Base-by-base conservation (phyloP, 2,888 invertebrate species). In the Drosophila infuscata region DNA sequence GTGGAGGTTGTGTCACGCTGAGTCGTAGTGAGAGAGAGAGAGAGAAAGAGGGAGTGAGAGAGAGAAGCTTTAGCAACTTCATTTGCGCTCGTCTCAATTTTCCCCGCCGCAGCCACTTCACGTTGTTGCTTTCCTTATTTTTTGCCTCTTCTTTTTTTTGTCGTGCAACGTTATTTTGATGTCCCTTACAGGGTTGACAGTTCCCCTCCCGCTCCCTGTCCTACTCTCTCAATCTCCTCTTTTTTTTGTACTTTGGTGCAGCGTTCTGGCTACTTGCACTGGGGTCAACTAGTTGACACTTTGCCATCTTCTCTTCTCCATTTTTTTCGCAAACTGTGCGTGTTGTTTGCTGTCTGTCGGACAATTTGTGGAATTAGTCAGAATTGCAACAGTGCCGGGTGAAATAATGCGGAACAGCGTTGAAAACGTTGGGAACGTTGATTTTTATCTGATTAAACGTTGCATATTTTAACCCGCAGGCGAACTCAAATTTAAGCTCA, bases 241-340 rank as follows among this genome's bases (percentile, higher is more conserved):
- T 43, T 12, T 33, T 41, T 20, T 52, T 61, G 12, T 48, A 49
- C 32, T 63, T 53, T 43, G 51, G 25, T 67, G 60, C 70, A 52
- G 9, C 64, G 66, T 62, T 79, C 76, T 62, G 67, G 70, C 80
- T 82, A 78, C 74, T 83, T 74, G 84, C 74, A 71, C 65, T 87
- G 85, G 75, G 85, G 85, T 89, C 89, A 85, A 84, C 88, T 85
- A 76, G 82, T 84, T 85, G 84, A 85, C 84, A 85, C 88, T 82
- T 79, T 76, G 52, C 64, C 30, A 20, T 60, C 36, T 61, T 46
- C 46, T 46, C 46, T 4, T 46, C 8, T 46, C 25, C 15, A 15
- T 33, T 36, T 17, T 17, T 36, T 57, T 38, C 32, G 61, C 75
- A 64, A 51, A 63, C 81, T 70, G 33, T 75, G 62, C 74, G 63